Evolutionary conservation across 92 coral and sea anemone species (phyloP).

Genomic region (Metridium senile): DNA sequence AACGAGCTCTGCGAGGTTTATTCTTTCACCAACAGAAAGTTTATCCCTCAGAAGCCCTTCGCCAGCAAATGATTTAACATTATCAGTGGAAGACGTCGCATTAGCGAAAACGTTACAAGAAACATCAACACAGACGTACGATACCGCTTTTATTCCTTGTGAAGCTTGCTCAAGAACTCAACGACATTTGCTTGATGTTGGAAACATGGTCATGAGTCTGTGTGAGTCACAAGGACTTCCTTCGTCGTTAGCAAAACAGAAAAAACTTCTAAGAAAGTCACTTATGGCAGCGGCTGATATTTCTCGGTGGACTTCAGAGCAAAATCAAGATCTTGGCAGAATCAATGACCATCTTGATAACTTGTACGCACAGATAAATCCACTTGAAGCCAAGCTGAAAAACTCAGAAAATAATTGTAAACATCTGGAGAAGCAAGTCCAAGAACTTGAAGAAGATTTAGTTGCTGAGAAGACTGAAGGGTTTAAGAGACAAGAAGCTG

Average conservation of each 20-base stretch:
- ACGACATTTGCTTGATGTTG: slow-evolving; percentile 87
- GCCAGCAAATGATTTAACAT: slow-evolving; percentile 71
- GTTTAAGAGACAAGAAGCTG: slow-evolving; percentile 52
- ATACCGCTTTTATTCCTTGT: slow-evolving; percentile 96
- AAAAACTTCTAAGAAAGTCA: slow-evolving; percentile 86
- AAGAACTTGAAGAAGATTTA: slow-evolving; percentile 58
- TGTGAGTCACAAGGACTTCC: slow-evolving; percentile 97
- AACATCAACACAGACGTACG: slow-evolving; percentile 89
- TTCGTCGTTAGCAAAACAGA: slow-evolving; percentile 95
- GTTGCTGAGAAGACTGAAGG: slow-evolving; percentile 50
- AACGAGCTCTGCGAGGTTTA: slow-evolving; percentile 84
- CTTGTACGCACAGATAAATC: slow-evolving; percentile 93
- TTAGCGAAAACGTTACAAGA: slow-evolving; percentile 75
- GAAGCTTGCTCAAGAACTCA: slow-evolving; percentile 98
- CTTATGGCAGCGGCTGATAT: slow-evolving; percentile 98
- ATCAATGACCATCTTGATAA: slow-evolving; percentile 91
- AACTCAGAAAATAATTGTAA: slow-evolving; percentile 72
- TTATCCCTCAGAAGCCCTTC: slow-evolving; percentile 69
- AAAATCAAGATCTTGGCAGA: slow-evolving; percentile 89
- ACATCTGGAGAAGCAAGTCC: slow-evolving; percentile 67
- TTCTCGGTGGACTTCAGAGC: slow-evolving; percentile 96
- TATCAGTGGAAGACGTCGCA: slow-evolving; percentile 82
- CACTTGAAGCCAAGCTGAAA: slow-evolving; percentile 81
- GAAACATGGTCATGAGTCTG: slow-evolving; percentile 87
- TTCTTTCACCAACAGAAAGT: slow-evolving; percentile 70